phyloP scores from a whole-genome alignment of 2,797 vertebrate species.

The Cygnus olor region DNA sequence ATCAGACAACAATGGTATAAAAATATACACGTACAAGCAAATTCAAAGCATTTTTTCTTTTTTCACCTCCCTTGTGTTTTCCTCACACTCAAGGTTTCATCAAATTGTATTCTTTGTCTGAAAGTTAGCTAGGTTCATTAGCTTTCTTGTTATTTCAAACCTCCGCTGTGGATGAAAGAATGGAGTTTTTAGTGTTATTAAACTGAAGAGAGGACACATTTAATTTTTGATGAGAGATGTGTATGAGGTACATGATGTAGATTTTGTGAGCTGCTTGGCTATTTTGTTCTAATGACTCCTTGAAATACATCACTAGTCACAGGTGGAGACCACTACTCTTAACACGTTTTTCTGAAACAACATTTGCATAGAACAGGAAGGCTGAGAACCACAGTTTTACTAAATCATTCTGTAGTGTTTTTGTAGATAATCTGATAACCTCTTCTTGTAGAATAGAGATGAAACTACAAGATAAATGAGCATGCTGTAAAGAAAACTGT shows the following conservation, averaged over 20 bases:
- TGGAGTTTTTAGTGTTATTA: not conserved
- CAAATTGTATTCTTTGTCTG: not conserved
- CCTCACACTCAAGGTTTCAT: not conserved
- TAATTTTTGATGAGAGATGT: not conserved
- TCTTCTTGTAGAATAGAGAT: not conserved
- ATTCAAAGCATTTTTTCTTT: not conserved
- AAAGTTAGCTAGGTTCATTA: not conserved
- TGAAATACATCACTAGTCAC: fast-evolving
- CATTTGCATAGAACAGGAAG: not conserved
- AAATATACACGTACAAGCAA: not conserved
- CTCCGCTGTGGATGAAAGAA: not conserved
- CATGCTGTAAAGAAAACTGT: not conserved
- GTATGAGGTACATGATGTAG: fast-evolving
- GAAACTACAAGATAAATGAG: not conserved
- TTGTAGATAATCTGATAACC: not conserved
- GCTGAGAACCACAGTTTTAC: not conserved
- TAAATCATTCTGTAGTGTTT: not conserved
- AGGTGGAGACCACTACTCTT: not conserved
- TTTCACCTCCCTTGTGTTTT: not conserved
- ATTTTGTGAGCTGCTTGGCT: not conserved
- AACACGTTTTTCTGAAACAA: not conserved
- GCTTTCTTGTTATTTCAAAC: not conserved
- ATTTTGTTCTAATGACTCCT: not conserved
- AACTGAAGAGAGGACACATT: not conserved
- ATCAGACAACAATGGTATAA: too few species aligned